phyloP scores from a whole-genome alignment of 1,140 invertebrate genomes.

The Trachymyrmex septentrionalis region DNA sequence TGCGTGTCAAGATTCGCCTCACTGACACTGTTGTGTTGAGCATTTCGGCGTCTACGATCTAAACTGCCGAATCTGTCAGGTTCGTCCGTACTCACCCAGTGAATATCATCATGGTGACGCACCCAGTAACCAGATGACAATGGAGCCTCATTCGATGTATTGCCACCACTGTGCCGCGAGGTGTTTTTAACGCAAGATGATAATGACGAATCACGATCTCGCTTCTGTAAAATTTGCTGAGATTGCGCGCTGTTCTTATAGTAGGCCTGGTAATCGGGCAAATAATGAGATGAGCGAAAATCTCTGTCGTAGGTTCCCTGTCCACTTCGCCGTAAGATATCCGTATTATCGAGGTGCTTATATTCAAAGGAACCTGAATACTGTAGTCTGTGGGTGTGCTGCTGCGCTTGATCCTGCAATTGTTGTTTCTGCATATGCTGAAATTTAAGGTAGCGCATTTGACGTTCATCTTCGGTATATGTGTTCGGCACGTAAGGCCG shows the following conservation, averaged over 20 bases:
- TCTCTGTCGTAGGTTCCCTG: constrained; percentile 77
- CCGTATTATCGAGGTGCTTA: constrained; percentile 77
- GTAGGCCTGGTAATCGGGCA: constrained; percentile 75
- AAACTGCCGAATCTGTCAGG: constrained; percentile 88
- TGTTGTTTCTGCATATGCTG: constrained; percentile 68
- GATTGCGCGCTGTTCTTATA: constrained; percentile 68
- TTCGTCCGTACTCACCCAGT: constrained; percentile 82
- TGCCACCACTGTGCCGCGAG: constrained; percentile 50
- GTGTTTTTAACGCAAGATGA: constrained; percentile 44
- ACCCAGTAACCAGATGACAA: constrained; percentile 80
- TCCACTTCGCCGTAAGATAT: constrained; percentile 70
- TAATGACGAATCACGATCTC: constrained; percentile 62
- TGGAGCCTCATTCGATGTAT: constrained; percentile 68
- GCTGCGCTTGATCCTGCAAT: constrained; percentile 59
- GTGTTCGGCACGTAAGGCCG: constrained; percentile 79
- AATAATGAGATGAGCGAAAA: constrained; percentile 72
- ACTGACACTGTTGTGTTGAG: constrained; percentile 77
- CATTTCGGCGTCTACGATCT: constrained; percentile 88
- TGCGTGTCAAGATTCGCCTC: constrained; percentile 74
- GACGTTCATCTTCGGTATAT: constrained; percentile 81
- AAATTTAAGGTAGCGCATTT: constrained; percentile 77
- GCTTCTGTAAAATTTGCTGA: constrained; percentile 65
- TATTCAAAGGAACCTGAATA: constrained; percentile 60
- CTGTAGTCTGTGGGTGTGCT: constrained; percentile 70
- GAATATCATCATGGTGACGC: constrained; percentile 82